A percentile compares a stretch with the other conserved stretches of the same genome.
phyloP scores from a whole-genome alignment of 2,888 invertebrate species.

The Noctua janthina region DNA sequence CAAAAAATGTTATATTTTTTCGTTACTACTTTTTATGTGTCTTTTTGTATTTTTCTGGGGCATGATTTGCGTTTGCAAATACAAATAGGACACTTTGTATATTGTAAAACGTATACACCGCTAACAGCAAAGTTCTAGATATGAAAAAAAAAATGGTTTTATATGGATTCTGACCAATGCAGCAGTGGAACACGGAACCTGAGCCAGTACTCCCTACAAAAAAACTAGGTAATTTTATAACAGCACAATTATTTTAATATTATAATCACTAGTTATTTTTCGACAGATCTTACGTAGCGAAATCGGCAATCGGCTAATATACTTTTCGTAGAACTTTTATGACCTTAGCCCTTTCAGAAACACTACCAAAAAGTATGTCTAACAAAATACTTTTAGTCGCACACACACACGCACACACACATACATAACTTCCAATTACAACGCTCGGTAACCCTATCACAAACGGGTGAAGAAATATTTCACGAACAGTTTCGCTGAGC shows the following conservation, averaged over 20 bases:
- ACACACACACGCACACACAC: background rate
- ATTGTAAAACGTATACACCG: background rate
- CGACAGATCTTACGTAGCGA: background rate
- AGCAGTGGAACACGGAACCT: too few species aligned
- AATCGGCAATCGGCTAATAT: background rate
- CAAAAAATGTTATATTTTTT: background rate
- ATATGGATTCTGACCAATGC: background rate
- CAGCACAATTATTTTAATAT: background rate
- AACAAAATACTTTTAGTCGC: slow-evolving; percentile 26
- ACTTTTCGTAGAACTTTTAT: background rate
- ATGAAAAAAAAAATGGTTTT: background rate
- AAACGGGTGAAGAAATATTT: slow-evolving; percentile 55
- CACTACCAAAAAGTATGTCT: background rate
- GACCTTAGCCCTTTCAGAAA: background rate
- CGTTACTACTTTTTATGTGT: background rate
- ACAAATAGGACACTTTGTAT: background rate
- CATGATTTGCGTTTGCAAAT: background rate
- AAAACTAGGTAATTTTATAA: background rate
- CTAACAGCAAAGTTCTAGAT: too few species aligned
- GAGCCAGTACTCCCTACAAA: background rate
- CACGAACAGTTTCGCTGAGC: slow-evolving; percentile 61
- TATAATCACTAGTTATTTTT: background rate
- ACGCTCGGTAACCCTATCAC: slow-evolving; percentile 45
- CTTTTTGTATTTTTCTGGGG: background rate
- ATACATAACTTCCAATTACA: slow-evolving; percentile 35